Evolutionary conservation across 2,888 invertebrate genomes (phyloP).

Genomic region (Allygus modestus): DNA sequence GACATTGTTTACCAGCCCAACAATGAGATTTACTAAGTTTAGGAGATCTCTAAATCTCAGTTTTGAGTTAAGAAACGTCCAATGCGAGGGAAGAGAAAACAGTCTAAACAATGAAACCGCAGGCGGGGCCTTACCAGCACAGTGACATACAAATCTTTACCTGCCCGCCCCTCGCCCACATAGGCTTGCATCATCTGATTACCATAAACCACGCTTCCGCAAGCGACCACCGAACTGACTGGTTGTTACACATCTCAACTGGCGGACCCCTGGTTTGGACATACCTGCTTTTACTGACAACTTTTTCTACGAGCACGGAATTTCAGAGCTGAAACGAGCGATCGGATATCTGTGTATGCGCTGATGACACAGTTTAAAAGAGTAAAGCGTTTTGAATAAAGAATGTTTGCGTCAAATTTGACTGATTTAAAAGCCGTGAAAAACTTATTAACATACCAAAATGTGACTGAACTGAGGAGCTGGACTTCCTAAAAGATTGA

Average conservation of each 20-base stretch:
- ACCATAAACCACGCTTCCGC: constrained; percentile 20
- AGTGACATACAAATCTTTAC: constrained; percentile 9
- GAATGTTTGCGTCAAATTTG: no score
- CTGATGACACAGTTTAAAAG: not conserved
- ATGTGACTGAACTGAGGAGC: no score
- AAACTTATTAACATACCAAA: no score
- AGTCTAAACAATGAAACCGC: not conserved
- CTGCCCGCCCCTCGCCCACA: not conserved
- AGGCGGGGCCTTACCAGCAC: not conserved
- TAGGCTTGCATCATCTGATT: constrained; percentile 5
- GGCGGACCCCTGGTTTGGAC: not conserved
- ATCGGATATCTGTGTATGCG: no score
- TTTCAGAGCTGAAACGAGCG: not conserved
- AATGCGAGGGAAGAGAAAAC: no score
- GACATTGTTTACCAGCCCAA: no score
- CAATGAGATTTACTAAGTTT: no score
- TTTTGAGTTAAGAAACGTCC: no score
- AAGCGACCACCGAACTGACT: not conserved
- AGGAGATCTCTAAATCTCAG: no score
- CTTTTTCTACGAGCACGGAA: not conserved
- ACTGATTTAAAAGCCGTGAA: no score
- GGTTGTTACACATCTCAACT: not conserved
- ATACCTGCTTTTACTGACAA: not conserved
- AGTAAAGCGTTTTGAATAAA: not conserved
- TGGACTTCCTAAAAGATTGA: no score